These are phyloP conservation scores for Morone saxatilis DNA, from an alignment of 2,113 vertebrate species.

Conservation along the genomic window DNA sequence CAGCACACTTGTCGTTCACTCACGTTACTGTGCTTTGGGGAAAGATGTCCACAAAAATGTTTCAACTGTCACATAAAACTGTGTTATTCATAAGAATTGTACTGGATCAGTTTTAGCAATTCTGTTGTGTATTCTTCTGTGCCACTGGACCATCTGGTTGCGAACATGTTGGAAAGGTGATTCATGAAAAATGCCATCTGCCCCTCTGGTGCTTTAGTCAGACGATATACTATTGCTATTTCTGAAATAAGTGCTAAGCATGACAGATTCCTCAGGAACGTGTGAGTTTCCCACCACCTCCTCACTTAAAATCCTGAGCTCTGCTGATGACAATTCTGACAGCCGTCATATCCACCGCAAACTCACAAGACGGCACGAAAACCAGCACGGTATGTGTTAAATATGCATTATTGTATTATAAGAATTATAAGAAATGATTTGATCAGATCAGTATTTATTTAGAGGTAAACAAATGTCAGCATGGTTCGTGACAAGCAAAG, in stretches of 20 bases:
- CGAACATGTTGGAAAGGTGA: constrained; percentile 72
- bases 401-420: background rate
- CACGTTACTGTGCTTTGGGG: background rate
- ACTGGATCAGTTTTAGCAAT: background rate
- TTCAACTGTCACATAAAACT: background rate
- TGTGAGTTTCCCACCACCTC: constrained; percentile 67
- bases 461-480: background rate
- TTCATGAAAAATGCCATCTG: constrained; percentile 74
- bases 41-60: background rate
- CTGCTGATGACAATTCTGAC: constrained; percentile 60
- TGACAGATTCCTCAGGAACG: constrained; percentile 61
- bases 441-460: constrained; percentile 5
- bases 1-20: background rate
- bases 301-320: constrained; percentile 50
- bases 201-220: constrained; percentile 50
- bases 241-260: constrained; percentile 58
- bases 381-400: background rate
- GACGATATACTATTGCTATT: constrained; percentile 60
- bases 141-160: constrained; percentile 55
- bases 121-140: constrained; percentile 17
- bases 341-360: constrained; percentile 29
- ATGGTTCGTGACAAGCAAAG: constrained; percentile 5
- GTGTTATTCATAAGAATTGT: background rate
- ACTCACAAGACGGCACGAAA: background rate
- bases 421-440: background rate